Conservation (phyloP, 2,888 invertebrate species). For the Campoplex capitator region DNA sequence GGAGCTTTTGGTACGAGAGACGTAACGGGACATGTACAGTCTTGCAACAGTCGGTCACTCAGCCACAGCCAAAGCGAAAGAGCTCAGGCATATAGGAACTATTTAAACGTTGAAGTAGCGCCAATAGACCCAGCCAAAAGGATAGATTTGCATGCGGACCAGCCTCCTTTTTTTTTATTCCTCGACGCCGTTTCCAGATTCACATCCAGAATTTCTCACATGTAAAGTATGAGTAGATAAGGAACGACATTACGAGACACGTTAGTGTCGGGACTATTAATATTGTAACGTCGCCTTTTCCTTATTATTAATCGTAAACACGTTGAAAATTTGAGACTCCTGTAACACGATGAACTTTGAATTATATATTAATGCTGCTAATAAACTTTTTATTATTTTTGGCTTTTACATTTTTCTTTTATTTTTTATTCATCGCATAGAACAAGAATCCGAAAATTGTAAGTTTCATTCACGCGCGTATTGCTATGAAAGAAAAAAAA, state of each 20-base stretch:
- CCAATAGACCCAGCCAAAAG: slow-evolving; percentile 65
- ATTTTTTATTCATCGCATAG: slow-evolving; percentile 71
- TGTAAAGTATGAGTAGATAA: not conserved
- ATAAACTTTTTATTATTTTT: not conserved
- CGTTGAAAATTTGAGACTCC: not conserved
- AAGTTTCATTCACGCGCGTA: slow-evolving; percentile 75
- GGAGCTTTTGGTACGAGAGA: slow-evolving; percentile 41
- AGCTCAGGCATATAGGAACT: slow-evolving; percentile 57
- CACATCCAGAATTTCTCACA: slow-evolving; percentile 1
- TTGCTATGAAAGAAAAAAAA: slow-evolving; percentile 18
- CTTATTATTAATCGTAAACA: not conserved
- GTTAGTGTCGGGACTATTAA: not conserved
- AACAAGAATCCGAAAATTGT: slow-evolving; percentile 75
- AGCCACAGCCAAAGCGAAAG: slow-evolving; percentile 37
- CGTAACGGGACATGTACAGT: slow-evolving; percentile 52
- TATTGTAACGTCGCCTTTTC: not conserved
- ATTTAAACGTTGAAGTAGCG: slow-evolving; percentile 65
- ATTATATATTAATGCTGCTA: not conserved
- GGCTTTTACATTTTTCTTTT: too few species aligned
- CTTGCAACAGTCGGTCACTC: slow-evolving; percentile 56
- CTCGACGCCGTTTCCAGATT: slow-evolving; percentile 13
- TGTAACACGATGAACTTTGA: not conserved
- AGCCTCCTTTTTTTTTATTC: slow-evolving; percentile 38
- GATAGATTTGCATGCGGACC: slow-evolving; percentile 54
- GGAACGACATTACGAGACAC: not conserved